Evolutionary conservation across 2,888 invertebrate genomes (phyloP).

Genomic region (Therioaphis trifolii): DNA sequence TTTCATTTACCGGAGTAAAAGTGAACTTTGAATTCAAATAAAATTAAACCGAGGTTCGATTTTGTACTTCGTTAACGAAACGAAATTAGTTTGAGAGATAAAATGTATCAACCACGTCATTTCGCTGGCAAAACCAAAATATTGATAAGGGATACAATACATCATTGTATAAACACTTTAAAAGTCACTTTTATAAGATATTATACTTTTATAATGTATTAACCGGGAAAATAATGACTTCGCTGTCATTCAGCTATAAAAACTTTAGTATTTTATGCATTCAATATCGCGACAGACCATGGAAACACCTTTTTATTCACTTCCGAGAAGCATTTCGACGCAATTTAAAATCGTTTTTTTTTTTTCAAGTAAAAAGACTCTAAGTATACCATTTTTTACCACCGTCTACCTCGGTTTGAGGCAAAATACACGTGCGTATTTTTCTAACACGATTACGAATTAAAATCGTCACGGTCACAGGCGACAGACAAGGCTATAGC

Average conservation of each 20-base stretch:
- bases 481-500: too few relatives aligned
- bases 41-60: too few relatives aligned
- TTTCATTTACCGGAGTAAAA: too few relatives aligned
- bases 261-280: background rate
- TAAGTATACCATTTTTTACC: too few relatives aligned
- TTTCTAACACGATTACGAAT: too few relatives aligned
- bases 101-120: background rate
- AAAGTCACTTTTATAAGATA: slow-evolving; percentile 6
- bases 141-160: background rate
- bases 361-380: too few relatives aligned
- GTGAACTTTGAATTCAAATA: too few relatives aligned
- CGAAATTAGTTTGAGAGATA: background rate
- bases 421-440: too few relatives aligned
- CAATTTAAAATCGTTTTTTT: too few relatives aligned
- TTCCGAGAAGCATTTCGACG: too few relatives aligned
- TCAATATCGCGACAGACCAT: background rate
- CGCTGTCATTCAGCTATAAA: background rate
- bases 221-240: background rate
- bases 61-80: background rate
- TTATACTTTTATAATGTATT: slow-evolving; percentile 1
- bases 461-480: too few relatives aligned
- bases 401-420: too few relatives aligned
- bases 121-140: background rate
- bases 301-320: background rate
- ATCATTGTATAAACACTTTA: slow-evolving; percentile 11